Evolutionary conservation across 2,113 vertebrate species (phyloP).

Genomic region (Zapus hudsonius): DNA sequence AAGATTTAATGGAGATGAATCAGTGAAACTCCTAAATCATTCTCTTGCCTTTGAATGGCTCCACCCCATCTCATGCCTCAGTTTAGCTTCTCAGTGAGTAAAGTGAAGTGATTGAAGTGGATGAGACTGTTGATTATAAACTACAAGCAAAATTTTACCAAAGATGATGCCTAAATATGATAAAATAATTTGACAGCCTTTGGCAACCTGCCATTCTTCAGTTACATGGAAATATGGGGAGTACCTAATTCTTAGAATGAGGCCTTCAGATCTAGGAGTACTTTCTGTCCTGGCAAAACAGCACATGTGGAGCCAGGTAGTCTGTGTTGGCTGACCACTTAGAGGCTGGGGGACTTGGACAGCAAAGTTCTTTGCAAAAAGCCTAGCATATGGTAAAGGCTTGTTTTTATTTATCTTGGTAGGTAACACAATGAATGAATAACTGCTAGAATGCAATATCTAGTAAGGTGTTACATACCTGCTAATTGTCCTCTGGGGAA

Average conservation of each 20-base stretch:
- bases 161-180: background rate
- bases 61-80: background rate
- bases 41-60: conserved; percentile 11
- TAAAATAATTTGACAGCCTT: background rate
- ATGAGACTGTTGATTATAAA: background rate
- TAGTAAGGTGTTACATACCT: conserved; percentile 66
- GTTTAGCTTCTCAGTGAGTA: conserved; percentile 19
- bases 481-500: conserved; percentile 80
- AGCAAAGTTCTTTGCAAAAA: conserved; percentile 47
- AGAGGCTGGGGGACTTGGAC: background rate
- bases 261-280: background rate
- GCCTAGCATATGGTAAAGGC: background rate
- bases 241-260: background rate
- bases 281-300: background rate
- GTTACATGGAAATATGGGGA: background rate
- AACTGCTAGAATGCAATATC: conserved; percentile 65
- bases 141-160: background rate
- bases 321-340: background rate
- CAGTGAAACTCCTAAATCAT: background rate
- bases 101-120: conserved; percentile 3
- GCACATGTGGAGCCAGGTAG: background rate
- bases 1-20: background rate
- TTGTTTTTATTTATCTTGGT: conserved; percentile 48
- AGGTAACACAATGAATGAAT: conserved; percentile 45
- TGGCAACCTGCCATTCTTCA: conserved; percentile 9